Percentiles rank a stretch among this genome's conserved stretches.
These are phyloP conservation scores for Dryobotodes eremita DNA, from an alignment of 2,888 invertebrate genomes.

Conservation along the genomic window DNA sequence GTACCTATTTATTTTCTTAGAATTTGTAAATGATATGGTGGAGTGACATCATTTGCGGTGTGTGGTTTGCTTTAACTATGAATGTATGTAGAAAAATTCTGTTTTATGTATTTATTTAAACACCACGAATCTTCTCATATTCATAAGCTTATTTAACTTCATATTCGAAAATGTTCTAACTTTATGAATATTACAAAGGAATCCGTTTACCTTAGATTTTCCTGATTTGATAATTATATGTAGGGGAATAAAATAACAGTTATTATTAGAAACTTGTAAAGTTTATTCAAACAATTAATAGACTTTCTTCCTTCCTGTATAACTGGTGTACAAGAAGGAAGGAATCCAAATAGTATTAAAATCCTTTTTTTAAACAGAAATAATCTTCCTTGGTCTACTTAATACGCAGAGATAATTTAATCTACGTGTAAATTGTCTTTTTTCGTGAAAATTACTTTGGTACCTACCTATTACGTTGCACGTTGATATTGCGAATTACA, in stretches of 20 bases:
- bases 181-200: neutral
- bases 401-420: too few relatives aligned
- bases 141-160: neutral
- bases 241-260: neutral
- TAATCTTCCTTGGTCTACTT: too few relatives aligned
- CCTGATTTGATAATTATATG: neutral
- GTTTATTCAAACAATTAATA: neutral
- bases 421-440: too few relatives aligned
- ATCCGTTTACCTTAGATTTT: neutral
- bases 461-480: too few relatives aligned
- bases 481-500: neutral
- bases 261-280: neutral
- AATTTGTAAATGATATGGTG: conserved; percentile 50
- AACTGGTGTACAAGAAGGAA: neutral
- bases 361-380: neutral
- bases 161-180: neutral
- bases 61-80: conserved; percentile 40
- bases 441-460: too few relatives aligned
- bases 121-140: too few relatives aligned
- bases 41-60: conserved; percentile 62
- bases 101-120: neutral
- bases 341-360: neutral
- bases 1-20: conserved; percentile 58
- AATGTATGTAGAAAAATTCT: conserved; percentile 10
- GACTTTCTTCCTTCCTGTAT: too few relatives aligned